phyloP scores from a whole-genome alignment of 2,888 invertebrate species.

The Tinea pellionella region DNA sequence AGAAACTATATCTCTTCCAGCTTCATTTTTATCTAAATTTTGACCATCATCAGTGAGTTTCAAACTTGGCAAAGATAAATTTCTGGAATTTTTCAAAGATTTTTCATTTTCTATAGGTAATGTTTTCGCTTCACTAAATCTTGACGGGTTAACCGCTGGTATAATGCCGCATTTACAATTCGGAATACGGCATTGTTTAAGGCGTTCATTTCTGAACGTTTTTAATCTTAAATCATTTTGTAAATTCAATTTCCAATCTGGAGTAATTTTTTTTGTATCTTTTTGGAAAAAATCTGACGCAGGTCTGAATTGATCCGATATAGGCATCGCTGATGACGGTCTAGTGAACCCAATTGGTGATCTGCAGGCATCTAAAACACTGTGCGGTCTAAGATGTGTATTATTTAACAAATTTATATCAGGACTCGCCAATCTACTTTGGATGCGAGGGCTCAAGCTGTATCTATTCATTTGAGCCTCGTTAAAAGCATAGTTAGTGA shows the following conservation, averaged over 20 bases:
- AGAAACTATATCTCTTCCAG: slow-evolving; percentile 41
- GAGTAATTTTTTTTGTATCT: slow-evolving; percentile 37
- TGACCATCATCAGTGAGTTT: slow-evolving; percentile 39
- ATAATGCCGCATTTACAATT: slow-evolving; percentile 55
- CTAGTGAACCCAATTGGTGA: slow-evolving; percentile 42
- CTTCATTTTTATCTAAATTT: slow-evolving; percentile 33
- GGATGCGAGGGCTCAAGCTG: slow-evolving; percentile 35
- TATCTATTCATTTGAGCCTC: slow-evolving; percentile 37
- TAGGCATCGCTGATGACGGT: slow-evolving; percentile 56
- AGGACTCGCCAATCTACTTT: slow-evolving; percentile 32
- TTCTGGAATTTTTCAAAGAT: slow-evolving; percentile 43
- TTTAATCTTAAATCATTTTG: slow-evolving; percentile 43
- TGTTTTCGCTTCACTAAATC: slow-evolving; percentile 47
- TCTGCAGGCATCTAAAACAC: slow-evolving; percentile 49
- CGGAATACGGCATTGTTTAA: slow-evolving; percentile 51
- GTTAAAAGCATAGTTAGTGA: slow-evolving; percentile 44
- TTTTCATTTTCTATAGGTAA: slow-evolving; percentile 45
- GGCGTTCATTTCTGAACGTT: slow-evolving; percentile 36
- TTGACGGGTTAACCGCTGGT: slow-evolving; percentile 27
- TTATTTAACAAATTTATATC: slow-evolving; percentile 40
- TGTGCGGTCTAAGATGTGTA: slow-evolving; percentile 45
- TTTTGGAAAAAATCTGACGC: slow-evolving; percentile 46
- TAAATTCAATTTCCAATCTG: slow-evolving; percentile 54
- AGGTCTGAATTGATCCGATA: slow-evolving; percentile 53
- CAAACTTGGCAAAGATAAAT: slow-evolving; percentile 55